Evolutionary conservation across 2,797 vertebrate genomes (phyloP).

Genomic region (Pangasius sanitwongsei): DNA sequence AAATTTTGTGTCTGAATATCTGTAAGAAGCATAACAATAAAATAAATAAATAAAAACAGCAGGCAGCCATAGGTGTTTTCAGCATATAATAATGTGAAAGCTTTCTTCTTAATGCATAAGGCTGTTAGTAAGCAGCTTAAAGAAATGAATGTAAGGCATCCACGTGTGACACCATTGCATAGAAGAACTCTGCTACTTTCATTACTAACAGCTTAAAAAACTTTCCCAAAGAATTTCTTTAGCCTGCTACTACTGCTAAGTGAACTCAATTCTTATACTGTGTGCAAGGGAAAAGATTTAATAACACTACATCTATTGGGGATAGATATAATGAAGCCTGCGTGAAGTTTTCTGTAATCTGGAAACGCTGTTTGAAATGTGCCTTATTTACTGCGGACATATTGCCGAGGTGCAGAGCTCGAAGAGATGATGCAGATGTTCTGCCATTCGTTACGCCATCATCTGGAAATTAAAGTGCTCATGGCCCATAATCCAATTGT

Average conservation of each 20-base stretch:
- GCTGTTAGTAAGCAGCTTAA: not conserved
- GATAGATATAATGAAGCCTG: constrained; percentile 40
- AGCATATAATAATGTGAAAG: not conserved
- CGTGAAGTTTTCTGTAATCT: constrained; percentile 43
- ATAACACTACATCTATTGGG: constrained; percentile 32
- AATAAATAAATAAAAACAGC: not conserved
- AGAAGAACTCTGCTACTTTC: constrained; percentile 12
- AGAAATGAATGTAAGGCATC: not conserved
- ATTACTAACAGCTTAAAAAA: constrained; percentile 24
- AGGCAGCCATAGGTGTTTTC: not conserved
- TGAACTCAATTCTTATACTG: constrained; percentile 23
- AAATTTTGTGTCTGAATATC: not conserved
- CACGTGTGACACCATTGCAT: not conserved
- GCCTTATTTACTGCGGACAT: constrained; percentile 58
- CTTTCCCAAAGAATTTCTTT: constrained; percentile 22
- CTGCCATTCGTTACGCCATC: constrained; percentile 65
- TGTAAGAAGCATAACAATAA: not conserved
- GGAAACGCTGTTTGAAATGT: constrained; percentile 45
- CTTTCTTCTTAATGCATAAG: not conserved
- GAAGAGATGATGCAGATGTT: constrained; percentile 66
- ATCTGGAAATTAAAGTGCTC: constrained; percentile 80
- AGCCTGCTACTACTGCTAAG: not conserved
- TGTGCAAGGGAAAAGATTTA: constrained; percentile 17
- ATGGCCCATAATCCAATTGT: constrained; percentile 80
- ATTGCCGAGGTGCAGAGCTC: constrained; percentile 55